These are phyloP conservation scores for Platichthys flesus DNA, from an alignment of 2,113 vertebrate species.

Conservation along the genomic window DNA sequence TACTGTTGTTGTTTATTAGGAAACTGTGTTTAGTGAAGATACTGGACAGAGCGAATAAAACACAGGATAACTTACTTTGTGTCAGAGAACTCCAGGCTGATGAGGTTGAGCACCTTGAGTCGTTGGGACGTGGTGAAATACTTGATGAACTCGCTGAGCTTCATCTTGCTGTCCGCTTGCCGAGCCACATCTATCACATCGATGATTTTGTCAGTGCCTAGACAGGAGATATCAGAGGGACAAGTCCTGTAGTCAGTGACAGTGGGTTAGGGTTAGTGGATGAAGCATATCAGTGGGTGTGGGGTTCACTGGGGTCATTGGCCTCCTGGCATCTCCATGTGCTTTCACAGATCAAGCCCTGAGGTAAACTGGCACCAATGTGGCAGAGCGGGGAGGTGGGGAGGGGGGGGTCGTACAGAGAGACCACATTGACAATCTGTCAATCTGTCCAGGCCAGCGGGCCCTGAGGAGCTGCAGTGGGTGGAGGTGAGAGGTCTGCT, in stretches of 20 bases:
- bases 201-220: slow-evolving; percentile 96
- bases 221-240: slow-evolving; percentile 1
- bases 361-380: slow-evolving; percentile 62
- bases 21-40: background rate
- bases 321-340: slow-evolving; percentile 55
- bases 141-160: slow-evolving; percentile 94
- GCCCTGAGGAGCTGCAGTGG: slow-evolving; percentile 54
- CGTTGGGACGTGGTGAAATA: slow-evolving; percentile 92
- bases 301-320: slow-evolving; percentile 43
- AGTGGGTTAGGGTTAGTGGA: background rate
- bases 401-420: slow-evolving; percentile 10
- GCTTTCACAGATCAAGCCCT: slow-evolving; percentile 56
- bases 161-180: slow-evolving; percentile 99
- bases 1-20: too few relatives aligned
- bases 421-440: slow-evolving; percentile 51
- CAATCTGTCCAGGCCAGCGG: slow-evolving; percentile 51
- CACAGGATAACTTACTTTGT: slow-evolving; percentile 87
- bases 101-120: slow-evolving; percentile 98
- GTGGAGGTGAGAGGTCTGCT: slow-evolving; percentile 52
- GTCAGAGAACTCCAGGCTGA: slow-evolving; percentile 99
- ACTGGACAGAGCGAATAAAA: background rate
- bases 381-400: slow-evolving; percentile 28
- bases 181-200: slow-evolving; percentile 99
- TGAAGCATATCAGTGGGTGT: slow-evolving; percentile 43
- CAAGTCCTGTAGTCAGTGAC: background rate